Base-by-base conservation (phyloP, 2,888 invertebrate genomes). In the Plebejus argus region DNA sequence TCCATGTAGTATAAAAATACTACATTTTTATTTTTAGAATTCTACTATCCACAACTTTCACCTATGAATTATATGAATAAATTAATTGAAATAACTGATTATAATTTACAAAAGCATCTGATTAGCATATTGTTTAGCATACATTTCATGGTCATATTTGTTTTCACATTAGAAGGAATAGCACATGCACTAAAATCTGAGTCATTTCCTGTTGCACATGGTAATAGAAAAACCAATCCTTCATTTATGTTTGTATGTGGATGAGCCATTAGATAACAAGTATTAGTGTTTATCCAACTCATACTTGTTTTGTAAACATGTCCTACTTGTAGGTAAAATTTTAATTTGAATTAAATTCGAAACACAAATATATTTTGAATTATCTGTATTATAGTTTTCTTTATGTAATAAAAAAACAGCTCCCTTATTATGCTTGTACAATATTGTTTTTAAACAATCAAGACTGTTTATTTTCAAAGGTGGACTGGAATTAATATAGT, bases 61-160 rank as follows among this genome's bases (percentile, higher is more conserved):
- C 45, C 45, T 45, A 18, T 66, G 66, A 66, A 66, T 71, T 45
- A 20, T 45, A 39, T 39, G 71, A 35, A 72, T 72, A 72, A 72
- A 39, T 72, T 72, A 72, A 72, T 45, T 45, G 45, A 45, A 72
- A 45, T 72, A 45, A 72, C 45, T 39, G 39, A 72, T 20, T 72
- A 72, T n/a, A 72, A 23, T 20, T 45, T 23, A 45, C 49, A 70
- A 70, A 53, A 77, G 28, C 20, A 78, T 76, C 83, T 87, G 85
- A 89, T 90, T 91, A 90, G 85, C 86, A 83, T 79, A 82, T 84
- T 85, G 88, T 90, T 93, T 91, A 91, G 84, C 89, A 87, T 86
- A 85, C 81, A 86, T 89, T 88, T 84, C 87, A 85, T 83, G 87
- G 84, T 84, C 85, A 85, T 81, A 66, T 85, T 83, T 82, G 83